Evolutionary conservation across 2,113 vertebrate species (phyloP), one percentile per base, ranked within the genome.

Genomic region (Gallinago paraguaiae): DNA sequence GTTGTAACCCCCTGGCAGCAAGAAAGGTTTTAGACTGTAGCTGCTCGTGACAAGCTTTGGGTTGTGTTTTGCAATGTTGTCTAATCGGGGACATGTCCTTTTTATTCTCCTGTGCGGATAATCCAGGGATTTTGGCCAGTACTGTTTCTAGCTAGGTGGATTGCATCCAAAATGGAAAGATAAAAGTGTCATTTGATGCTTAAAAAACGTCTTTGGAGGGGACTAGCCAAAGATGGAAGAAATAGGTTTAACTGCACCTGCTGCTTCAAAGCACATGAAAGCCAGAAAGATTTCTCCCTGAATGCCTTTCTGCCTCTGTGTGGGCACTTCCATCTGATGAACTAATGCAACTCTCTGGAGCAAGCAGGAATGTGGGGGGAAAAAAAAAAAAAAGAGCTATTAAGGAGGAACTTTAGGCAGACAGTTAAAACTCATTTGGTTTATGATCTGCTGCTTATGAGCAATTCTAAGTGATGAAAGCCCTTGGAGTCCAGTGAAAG

Each of bases 221-320:
- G n/a, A 82, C 65, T 82, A 85, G 83, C 41, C 57, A 77, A 57
- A 87, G 92, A 65, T 91, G 70, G 92, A 93, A 94, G 89, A 72
- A 89, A 82, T 63, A 82, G 91, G 86, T 96, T 97, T 94, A 91
- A 80, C 67, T 93, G 77, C 92, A 95, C 88, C 92, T 93, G 93
- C 95, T 96, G 88, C 92, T 96, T 95, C 91, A 91, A 88, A 95
- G 88, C 65, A 86, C 69, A 71, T 89, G 81, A 93, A 96, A 95
- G 65, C 82, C 69, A 59, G 61, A 84, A 71, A 92, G 79, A 85
- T 92, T 95, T 93, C 50, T 95, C 85, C 75, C 71, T 68, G 67
- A 80, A 92, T 61, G 95, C 93, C 50, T 96, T 86, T 94, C 81
- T 89, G 83, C 69, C 69, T 92, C 95, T 96, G 96, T 96, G 93